A percentile compares a stretch with the other conserved stretches of the same genome.
Conservation (phyloP, 2,888 invertebrate species). For the Lithophane semibrunnea region DNA sequence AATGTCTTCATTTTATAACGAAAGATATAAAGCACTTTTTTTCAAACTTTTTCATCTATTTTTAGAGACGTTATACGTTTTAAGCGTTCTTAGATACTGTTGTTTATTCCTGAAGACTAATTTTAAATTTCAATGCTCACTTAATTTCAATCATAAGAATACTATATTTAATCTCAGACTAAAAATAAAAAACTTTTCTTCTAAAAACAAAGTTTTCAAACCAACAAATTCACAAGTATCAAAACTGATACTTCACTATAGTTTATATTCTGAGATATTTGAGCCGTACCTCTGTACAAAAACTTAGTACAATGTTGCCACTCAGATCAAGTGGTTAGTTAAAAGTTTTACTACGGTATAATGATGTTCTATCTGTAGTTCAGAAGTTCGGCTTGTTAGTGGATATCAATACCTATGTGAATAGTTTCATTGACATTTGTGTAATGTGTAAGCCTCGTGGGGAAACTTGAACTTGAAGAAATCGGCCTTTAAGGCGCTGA, state of each 20-base stretch:
- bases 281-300: conserved; percentile 26
- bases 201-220: background rate
- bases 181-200: background rate
- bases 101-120: too few relatives aligned
- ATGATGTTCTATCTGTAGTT: conserved; percentile 46
- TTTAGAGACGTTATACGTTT: background rate
- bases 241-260: conserved; percentile 1
- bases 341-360: conserved; percentile 51
- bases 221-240: conserved; percentile 13
- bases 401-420: conserved; percentile 31
- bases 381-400: conserved; percentile 49
- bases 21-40: background rate
- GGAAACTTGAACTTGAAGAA: background rate
- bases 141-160: background rate
- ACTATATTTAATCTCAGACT: background rate
- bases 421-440: conserved; percentile 14
- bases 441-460: background rate
- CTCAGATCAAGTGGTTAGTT: conserved; percentile 54
- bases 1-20: background rate
- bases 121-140: background rate
- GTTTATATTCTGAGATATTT: conserved; percentile 19
- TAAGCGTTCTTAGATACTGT: background rate
- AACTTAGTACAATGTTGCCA: conserved; percentile 41
- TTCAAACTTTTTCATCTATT: background rate
- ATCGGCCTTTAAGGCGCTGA: background rate